phyloP scores from a whole-genome alignment of 2,888 invertebrate genomes.

The Drosophila helvetica region DNA sequence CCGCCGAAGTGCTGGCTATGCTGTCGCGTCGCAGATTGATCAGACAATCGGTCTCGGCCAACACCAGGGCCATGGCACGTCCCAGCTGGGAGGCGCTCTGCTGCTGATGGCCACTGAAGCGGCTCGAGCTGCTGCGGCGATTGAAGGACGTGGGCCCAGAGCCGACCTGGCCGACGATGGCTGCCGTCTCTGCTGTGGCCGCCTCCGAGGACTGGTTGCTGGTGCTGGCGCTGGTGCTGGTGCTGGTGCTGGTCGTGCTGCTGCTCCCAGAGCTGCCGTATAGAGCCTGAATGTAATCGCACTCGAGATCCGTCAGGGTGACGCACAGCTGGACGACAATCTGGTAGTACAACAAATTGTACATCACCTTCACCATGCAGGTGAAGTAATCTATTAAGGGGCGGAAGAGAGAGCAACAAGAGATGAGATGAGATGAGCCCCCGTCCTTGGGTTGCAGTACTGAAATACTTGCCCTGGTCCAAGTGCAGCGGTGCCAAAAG shows the following conservation, averaged over 20 bases:
- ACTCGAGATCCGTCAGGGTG: slow-evolving; percentile 87
- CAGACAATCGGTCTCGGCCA: slow-evolving; percentile 81
- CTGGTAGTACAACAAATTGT: slow-evolving; percentile 95
- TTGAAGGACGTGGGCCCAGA: slow-evolving; percentile 5
- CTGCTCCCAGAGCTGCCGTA: slow-evolving; percentile 52
- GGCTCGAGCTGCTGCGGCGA: slow-evolving; percentile 57
- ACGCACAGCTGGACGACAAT: slow-evolving; percentile 92
- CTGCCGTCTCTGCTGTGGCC: slow-evolving; percentile 16
- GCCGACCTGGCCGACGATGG: background rate
- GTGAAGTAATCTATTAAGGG: slow-evolving; percentile 91
- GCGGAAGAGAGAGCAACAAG: no score
- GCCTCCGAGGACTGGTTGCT: background rate
- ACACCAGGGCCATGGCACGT: slow-evolving; percentile 82
- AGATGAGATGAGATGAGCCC: background rate
- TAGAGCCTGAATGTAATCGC: slow-evolving; percentile 85
- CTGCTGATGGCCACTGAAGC: slow-evolving; percentile 26
- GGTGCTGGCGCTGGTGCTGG: no score
- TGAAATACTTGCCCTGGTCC: slow-evolving; percentile 89
- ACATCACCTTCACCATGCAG: slow-evolving; percentile 93
- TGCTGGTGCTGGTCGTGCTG: slow-evolving; percentile 18
- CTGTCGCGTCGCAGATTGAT: slow-evolving; percentile 81
- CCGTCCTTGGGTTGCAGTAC: background rate
- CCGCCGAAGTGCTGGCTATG: slow-evolving; percentile 65
- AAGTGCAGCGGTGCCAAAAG: slow-evolving; percentile 93
- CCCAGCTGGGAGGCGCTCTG: slow-evolving; percentile 78